These are phyloP conservation scores for Hirtodrosophila histrioides DNA, from an alignment of 2,888 invertebrate genomes.

Conservation along the genomic window DNA sequence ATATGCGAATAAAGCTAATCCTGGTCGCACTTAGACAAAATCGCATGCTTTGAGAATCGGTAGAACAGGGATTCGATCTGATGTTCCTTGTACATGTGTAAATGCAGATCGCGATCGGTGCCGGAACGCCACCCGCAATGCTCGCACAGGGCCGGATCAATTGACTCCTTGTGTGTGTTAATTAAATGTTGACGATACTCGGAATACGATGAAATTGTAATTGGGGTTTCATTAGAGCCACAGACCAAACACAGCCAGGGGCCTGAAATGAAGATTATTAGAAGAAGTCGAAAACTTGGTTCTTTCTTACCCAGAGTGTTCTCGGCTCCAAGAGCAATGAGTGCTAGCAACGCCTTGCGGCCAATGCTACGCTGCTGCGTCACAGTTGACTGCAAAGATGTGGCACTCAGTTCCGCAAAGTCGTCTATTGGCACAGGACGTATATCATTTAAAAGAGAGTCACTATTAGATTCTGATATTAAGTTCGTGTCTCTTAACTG, in stretches of 20 bases:
- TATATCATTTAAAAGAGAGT: neutral
- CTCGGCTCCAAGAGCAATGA: constrained; percentile 4
- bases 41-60: constrained; percentile 6
- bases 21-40: neutral
- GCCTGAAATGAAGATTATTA: neutral
- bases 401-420: neutral
- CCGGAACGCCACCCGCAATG: constrained; percentile 22
- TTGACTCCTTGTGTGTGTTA: neutral
- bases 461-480: neutral
- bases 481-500: neutral
- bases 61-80: constrained; percentile 13
- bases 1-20: neutral
- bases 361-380: neutral
- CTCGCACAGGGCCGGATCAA: constrained; percentile 19
- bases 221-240: neutral
- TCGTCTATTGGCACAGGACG: too few species aligned
- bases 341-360: neutral
- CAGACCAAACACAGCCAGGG: constrained; percentile 21
- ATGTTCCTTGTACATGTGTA: constrained; percentile 14
- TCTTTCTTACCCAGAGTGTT: constrained; percentile 9
- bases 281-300: too few species aligned
- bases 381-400: neutral
- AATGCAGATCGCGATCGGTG: constrained; percentile 7
- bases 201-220: constrained; percentile 6
- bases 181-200: constrained; percentile 16